A percentile compares a stretch with the other conserved stretches of the same genome.
phyloP scores from a whole-genome alignment of 2,113 vertebrate species.

The Pelecanus crispus region DNA sequence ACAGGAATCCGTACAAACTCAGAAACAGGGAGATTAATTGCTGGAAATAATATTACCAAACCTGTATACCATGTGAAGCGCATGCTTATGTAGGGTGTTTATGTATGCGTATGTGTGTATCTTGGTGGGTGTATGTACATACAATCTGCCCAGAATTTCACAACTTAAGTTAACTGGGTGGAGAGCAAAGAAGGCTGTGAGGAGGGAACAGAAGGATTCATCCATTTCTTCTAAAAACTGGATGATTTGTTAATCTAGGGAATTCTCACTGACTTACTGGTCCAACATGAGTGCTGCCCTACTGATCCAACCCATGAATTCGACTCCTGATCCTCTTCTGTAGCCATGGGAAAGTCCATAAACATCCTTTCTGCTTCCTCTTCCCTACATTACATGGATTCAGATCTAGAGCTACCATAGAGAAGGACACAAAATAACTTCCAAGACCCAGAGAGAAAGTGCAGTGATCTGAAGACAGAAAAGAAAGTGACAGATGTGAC shows the following conservation, averaged over 20 bases:
- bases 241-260: neutral
- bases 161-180: neutral
- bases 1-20: neutral
- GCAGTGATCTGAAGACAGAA: neutral
- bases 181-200: neutral
- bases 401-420: neutral
- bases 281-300: neutral
- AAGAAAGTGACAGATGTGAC: neutral
- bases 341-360: neutral
- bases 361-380: neutral
- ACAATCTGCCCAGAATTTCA: neutral
- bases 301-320: neutral
- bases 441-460: neutral
- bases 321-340: neutral
- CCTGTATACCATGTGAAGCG: neutral
- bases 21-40: neutral
- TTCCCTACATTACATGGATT: neutral
- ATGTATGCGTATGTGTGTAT: neutral
- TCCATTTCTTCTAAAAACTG: neutral
- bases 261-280: neutral
- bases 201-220: neutral
- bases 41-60: neutral
- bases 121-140: neutral
- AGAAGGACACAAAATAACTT: neutral
- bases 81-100: neutral